Conservation (phyloP, 2,797 vertebrate genomes). For the Pseudopleuronectes americanus region DNA sequence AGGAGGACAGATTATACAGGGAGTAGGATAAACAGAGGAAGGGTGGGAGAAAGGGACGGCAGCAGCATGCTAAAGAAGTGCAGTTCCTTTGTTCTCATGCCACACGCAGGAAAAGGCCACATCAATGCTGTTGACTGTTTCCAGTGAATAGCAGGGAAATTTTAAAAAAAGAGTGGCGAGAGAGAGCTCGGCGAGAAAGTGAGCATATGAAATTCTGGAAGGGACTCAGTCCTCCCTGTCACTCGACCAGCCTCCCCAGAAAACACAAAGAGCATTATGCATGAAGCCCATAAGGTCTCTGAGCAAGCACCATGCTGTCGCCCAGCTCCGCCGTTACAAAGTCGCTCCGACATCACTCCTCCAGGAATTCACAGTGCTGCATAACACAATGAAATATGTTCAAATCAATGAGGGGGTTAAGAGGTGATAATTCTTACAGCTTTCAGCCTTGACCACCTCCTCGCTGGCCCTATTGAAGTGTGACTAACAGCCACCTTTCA, state of each 20-base stretch:
- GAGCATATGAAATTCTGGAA: slow-evolving; percentile 77
- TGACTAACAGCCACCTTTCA: slow-evolving; percentile 61
- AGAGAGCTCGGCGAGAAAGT: slow-evolving; percentile 48
- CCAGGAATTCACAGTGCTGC: slow-evolving; percentile 61
- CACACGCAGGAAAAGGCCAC: slow-evolving; percentile 73
- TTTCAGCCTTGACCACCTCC: slow-evolving; percentile 55
- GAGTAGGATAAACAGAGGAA: slow-evolving; percentile 40
- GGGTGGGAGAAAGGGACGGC: slow-evolving; percentile 32
- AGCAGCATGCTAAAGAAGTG: slow-evolving; percentile 59
- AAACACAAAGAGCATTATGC: slow-evolving; percentile 89
- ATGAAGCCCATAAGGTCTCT: slow-evolving; percentile 87
- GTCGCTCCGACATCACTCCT: slow-evolving; percentile 63
- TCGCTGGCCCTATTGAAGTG: slow-evolving; percentile 43
- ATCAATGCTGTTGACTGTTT: slow-evolving; percentile 72
- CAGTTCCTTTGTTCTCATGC: slow-evolving; percentile 72
- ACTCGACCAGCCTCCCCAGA: slow-evolving; percentile 77
- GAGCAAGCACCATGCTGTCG: slow-evolving; percentile 77
- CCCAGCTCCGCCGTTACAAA: slow-evolving; percentile 64
- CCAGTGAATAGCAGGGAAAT: slow-evolving; percentile 45
- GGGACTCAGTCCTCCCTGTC: slow-evolving; percentile 73
- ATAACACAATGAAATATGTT: slow-evolving; percentile 60
- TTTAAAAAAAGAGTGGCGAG: slow-evolving; percentile 27
- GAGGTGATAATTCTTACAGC: slow-evolving; percentile 64
- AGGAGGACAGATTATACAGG: slow-evolving; percentile 41
- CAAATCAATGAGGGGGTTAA: slow-evolving; percentile 72